A percentile compares a stretch with the other conserved stretches of the same genome.
Evolutionary conservation across 2,888 invertebrate genomes (phyloP).

Genomic region (Lapara coniferarum): DNA sequence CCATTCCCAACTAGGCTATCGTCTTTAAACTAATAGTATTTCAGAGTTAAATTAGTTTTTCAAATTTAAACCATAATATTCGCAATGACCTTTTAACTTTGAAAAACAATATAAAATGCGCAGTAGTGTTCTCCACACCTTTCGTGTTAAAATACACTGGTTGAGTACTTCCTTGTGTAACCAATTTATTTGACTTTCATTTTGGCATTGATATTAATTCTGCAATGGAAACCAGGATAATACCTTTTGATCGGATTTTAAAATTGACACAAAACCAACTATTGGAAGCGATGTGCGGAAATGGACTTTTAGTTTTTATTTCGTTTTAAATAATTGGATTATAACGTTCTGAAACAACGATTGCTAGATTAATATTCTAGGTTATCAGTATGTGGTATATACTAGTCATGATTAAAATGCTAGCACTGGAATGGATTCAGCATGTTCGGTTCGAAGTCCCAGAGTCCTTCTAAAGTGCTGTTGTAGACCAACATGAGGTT

Average conservation of each 20-base stretch:
- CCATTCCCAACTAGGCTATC: too few relatives aligned
- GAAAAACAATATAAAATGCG: not conserved
- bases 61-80: too few relatives aligned
- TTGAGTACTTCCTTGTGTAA: constrained; percentile 13
- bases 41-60: too few relatives aligned
- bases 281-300: not conserved
- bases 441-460: too few relatives aligned
- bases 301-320: not conserved
- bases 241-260: constrained; percentile 38
- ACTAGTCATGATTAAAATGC: too few relatives aligned
- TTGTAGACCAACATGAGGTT: too few relatives aligned
- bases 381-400: too few relatives aligned
- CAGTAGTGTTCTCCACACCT: not conserved
- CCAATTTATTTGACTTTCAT: constrained; percentile 33
- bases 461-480: too few relatives aligned
- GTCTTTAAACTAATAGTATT: too few relatives aligned
- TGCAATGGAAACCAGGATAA: constrained; percentile 34
- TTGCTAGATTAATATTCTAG: not conserved
- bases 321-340: not conserved
- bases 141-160: not conserved
- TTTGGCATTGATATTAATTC: constrained; percentile 33
- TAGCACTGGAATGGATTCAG: too few relatives aligned
- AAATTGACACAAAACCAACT: constrained; percentile 36
- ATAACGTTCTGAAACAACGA: not conserved
- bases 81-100: not conserved